Percentiles rank a stretch among this genome's conserved stretches.
These are phyloP conservation scores for Dasyurus viverrinus DNA, from an alignment of 2,113 vertebrate genomes.

Conservation along the genomic window DNA sequence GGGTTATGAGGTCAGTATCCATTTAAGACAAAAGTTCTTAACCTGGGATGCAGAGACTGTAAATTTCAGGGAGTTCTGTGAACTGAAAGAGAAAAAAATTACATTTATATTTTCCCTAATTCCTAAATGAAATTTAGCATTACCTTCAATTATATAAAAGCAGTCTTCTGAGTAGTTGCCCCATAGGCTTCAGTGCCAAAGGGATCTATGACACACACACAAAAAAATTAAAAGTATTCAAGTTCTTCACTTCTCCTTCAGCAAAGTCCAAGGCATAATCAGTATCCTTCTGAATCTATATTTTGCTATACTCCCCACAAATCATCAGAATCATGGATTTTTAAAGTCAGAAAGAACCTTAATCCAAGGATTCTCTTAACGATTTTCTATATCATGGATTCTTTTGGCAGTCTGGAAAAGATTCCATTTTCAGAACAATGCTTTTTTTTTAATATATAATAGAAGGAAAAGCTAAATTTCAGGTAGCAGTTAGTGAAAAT, in stretches of 20 bases:
- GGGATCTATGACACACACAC: not conserved
- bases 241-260: not conserved
- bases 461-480: not conserved
- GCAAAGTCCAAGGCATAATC: not conserved
- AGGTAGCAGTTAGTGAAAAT: not conserved
- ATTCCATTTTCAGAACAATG: not conserved
- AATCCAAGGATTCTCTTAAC: not conserved
- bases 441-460: not conserved
- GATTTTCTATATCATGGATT: not conserved
- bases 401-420: not conserved
- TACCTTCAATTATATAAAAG: not conserved
- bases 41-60: not conserved
- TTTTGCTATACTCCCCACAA: not conserved
- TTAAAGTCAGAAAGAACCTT: not conserved
- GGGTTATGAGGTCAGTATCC: not conserved
- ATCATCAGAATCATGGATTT: not conserved
- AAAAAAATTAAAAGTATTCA: not conserved
- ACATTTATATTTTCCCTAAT: not conserved
- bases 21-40: not conserved
- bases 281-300: not conserved
- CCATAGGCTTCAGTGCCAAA: not conserved
- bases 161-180: not conserved
- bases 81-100: not conserved
- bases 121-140: not conserved
- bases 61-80: not conserved